Conservation (phyloP, 2,797 vertebrate genomes). For the Microhierax caerulescens region DNA sequence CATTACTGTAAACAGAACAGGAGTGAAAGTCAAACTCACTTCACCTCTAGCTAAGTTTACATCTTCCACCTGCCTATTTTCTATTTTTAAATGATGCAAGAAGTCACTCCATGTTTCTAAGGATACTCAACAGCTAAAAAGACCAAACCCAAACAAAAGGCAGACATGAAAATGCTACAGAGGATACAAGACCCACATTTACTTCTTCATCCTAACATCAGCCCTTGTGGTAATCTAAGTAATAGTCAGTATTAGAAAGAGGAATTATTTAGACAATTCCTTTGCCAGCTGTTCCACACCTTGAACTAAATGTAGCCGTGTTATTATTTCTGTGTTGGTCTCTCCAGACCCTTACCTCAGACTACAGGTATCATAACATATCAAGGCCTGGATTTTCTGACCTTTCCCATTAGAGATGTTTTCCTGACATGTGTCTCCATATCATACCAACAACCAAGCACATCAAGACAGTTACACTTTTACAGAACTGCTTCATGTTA, state of each 20-base stretch:
- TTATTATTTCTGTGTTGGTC: rapidly evolving
- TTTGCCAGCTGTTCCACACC: neutral
- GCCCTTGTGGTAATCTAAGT: neutral
- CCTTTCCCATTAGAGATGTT: neutral
- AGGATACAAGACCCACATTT: neutral
- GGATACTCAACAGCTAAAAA: neutral
- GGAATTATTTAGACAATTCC: neutral
- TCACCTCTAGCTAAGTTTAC: neutral
- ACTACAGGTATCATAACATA: neutral
- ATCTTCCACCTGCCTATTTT: neutral
- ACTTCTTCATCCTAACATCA: neutral
- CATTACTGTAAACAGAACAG: neutral
- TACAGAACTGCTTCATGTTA: neutral
- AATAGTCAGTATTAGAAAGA: no score
- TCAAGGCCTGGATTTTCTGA: neutral
- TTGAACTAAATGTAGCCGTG: neutral
- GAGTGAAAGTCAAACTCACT: neutral
- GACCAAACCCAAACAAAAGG: neutral
- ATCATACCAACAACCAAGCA: neutral
- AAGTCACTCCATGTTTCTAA: neutral
- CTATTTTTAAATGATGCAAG: neutral
- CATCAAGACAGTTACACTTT: neutral
- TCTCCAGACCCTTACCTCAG: neutral
- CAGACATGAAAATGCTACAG: neutral
- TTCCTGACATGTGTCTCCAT: neutral